Conservation (phyloP, 2,113 vertebrate genomes). For the Anthoscopus minutus region DNA sequence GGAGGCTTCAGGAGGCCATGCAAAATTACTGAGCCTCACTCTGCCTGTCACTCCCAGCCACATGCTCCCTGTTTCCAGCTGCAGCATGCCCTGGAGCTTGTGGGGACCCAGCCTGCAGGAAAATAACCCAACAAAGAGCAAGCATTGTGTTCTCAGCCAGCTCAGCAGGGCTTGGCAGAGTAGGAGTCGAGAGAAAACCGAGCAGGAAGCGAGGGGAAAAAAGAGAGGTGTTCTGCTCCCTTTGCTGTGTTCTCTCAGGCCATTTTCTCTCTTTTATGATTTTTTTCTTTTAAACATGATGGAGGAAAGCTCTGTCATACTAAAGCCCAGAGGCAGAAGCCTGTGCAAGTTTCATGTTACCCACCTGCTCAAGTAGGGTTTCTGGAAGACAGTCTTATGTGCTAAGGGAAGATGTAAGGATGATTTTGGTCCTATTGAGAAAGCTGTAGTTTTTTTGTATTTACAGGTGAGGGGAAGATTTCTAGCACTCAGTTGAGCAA, state of each 20-base stretch:
- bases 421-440: neutral
- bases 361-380: neutral
- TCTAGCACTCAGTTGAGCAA: slow-evolving; percentile 36
- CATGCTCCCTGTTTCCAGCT: neutral
- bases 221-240: neutral
- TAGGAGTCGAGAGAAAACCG: accelerated
- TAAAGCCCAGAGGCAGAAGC: neutral
- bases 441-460: slow-evolving; percentile 11
- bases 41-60: neutral
- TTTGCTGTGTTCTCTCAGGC: neutral
- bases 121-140: neutral
- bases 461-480: slow-evolving; percentile 44
- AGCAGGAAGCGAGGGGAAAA: neutral
- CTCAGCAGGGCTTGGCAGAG: neutral
- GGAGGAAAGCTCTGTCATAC: neutral
- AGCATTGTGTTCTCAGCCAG: accelerated
- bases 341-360: neutral
- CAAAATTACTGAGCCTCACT: neutral
- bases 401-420: neutral
- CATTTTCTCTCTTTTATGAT: neutral
- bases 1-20: neutral
- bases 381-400: neutral
- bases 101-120: neutral
- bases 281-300: accelerated
- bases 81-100: neutral